These are phyloP conservation scores for Megaleporinus macrocephalus DNA, from an alignment of 2,113 vertebrate genomes.

Conservation along the genomic window DNA sequence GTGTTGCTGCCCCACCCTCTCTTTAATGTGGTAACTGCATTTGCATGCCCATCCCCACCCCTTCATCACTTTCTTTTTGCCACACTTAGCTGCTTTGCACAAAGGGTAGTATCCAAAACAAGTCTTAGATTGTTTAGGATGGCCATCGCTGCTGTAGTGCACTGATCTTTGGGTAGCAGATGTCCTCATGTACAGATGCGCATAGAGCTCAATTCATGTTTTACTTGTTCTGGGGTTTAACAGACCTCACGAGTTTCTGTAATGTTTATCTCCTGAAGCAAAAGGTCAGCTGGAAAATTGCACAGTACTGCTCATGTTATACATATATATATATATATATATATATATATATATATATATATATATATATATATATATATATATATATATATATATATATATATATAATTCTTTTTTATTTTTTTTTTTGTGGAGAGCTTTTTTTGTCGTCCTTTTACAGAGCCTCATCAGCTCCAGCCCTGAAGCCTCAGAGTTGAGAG, in stretches of 20 bases:
- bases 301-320: neutral
- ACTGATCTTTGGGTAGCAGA: neutral
- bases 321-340: too few relatives aligned
- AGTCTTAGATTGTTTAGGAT: neutral
- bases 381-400: too few relatives aligned
- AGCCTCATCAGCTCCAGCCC: slow-evolving; percentile 12
- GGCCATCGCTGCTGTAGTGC: neutral
- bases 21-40: slow-evolving; percentile 20
- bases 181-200: neutral
- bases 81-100: neutral
- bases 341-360: too few relatives aligned
- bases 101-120: neutral
- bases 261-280: neutral
- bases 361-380: too few relatives aligned
- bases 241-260: neutral
- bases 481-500: neutral
- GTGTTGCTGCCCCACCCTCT: neutral
- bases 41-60: slow-evolving; percentile 13
- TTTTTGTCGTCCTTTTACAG: neutral
- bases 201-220: neutral
- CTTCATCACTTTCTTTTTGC: neutral
- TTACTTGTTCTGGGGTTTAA: neutral
- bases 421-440: too few relatives aligned
- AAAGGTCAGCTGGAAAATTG: neutral
- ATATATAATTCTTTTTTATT: too few relatives aligned